Conservation (phyloP, 2,888 invertebrate species). For the Aphodius sticticus region DNA sequence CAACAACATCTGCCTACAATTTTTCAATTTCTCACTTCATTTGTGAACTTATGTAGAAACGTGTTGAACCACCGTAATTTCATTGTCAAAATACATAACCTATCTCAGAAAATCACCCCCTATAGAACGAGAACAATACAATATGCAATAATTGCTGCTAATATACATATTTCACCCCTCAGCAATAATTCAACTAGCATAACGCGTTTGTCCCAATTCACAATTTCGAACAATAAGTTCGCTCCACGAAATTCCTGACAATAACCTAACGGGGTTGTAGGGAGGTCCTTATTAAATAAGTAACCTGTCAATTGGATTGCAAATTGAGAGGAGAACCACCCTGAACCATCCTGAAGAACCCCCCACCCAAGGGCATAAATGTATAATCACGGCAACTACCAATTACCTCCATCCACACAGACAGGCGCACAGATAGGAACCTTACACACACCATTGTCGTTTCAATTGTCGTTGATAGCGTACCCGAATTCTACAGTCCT, state of each 20-base stretch:
- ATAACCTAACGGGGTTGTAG: not conserved
- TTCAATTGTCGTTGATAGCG: constrained; percentile 22
- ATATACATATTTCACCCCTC: not conserved
- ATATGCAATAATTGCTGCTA: not conserved
- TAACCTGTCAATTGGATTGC: not conserved
- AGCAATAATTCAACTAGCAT: not conserved
- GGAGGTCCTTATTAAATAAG: not conserved
- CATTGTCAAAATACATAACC: no score
- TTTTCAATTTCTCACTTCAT: no score
- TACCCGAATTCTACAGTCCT: not conserved
- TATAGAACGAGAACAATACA: no score
- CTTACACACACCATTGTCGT: not conserved
- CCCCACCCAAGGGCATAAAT: constrained; percentile 1
- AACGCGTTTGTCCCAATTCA: not conserved
- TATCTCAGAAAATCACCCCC: no score
- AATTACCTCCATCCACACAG: constrained; percentile 6
- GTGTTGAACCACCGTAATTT: no score
- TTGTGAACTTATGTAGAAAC: no score
- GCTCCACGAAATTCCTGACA: not conserved
- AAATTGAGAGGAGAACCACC: not conserved
- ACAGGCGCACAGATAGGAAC: not conserved
- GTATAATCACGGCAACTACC: constrained; percentile 22
- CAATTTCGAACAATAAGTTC: not conserved
- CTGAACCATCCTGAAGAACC: not conserved
- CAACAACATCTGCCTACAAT: no score